phyloP scores from a whole-genome alignment of 2,113 vertebrate species.

The Sylvia atricapilla region DNA sequence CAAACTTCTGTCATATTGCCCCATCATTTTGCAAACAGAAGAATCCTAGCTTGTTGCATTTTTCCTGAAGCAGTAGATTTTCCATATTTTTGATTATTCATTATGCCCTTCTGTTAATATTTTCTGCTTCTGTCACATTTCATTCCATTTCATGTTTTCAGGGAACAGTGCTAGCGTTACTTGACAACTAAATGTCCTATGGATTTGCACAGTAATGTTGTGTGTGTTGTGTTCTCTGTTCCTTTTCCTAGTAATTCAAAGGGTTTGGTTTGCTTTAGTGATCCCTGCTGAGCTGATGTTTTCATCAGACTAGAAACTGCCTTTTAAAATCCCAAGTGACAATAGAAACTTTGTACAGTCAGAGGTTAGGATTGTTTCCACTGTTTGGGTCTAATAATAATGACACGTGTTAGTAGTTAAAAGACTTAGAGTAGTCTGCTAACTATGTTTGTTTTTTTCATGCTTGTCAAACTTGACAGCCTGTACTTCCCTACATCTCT shows the following conservation, averaged over 20 bases:
- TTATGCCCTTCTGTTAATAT: neutral
- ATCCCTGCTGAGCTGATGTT: neutral
- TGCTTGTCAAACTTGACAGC: neutral
- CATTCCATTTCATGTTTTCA: neutral
- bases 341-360: neutral
- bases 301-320: neutral
- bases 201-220: neutral
- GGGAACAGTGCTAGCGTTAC: neutral
- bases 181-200: neutral
- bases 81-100: neutral
- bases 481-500: neutral
- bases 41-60: neutral
- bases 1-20: neutral
- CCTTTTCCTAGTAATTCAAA: neutral
- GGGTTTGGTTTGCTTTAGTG: neutral
- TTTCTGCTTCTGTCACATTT: neutral
- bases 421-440: neutral
- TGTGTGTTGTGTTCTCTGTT: neutral
- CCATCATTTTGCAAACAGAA: neutral
- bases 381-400: neutral
- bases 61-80: neutral
- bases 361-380: neutral
- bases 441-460: neutral
- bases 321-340: neutral
- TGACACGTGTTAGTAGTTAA: neutral